These are phyloP conservation scores for Ophioderma brevispina DNA, from an alignment of 35 echinoderm and acorn worm genomes.

Conservation along the genomic window DNA sequence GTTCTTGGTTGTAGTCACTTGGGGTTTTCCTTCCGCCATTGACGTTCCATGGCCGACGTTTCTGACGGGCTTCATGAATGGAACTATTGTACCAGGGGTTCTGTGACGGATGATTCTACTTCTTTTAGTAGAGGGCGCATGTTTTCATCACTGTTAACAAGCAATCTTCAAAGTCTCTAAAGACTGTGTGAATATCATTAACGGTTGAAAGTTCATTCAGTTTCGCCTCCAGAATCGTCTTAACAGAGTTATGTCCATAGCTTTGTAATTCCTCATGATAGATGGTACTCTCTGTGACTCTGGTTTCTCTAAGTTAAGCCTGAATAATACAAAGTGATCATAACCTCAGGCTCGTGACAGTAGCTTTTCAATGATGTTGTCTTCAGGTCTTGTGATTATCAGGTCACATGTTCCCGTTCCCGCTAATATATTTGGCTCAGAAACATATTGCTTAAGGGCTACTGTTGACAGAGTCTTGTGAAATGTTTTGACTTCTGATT, in stretches of 20 bases:
- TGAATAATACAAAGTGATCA: not conserved
- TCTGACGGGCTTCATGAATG: too few relatives aligned
- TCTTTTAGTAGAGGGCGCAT: too few relatives aligned
- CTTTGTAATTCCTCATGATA: not conserved
- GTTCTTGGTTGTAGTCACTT: too few relatives aligned
- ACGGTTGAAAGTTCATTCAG: too few relatives aligned
- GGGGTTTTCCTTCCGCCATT: too few relatives aligned
- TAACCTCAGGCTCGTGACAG: not conserved
- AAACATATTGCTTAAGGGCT: not conserved
- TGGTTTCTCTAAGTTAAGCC: not conserved
- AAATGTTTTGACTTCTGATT: not conserved
- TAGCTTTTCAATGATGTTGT: not conserved
- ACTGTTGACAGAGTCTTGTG: not conserved
- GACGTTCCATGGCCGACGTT: too few relatives aligned
- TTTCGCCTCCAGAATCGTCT: not conserved
- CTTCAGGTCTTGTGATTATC: not conserved
- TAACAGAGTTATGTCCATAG: not conserved
- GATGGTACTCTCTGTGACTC: not conserved
- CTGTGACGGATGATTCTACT: too few relatives aligned
- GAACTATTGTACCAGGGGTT: too few relatives aligned
- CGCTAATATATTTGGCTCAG: not conserved
- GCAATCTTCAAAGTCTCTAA: too few relatives aligned
- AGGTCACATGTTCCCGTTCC: not conserved
- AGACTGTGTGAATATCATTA: too few relatives aligned
- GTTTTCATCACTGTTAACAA: too few relatives aligned